Percentiles rank a stretch among this genome's conserved stretches.
Conservation (phyloP, 1,140 invertebrate species). For the Drosophila micromelanica region DNA sequence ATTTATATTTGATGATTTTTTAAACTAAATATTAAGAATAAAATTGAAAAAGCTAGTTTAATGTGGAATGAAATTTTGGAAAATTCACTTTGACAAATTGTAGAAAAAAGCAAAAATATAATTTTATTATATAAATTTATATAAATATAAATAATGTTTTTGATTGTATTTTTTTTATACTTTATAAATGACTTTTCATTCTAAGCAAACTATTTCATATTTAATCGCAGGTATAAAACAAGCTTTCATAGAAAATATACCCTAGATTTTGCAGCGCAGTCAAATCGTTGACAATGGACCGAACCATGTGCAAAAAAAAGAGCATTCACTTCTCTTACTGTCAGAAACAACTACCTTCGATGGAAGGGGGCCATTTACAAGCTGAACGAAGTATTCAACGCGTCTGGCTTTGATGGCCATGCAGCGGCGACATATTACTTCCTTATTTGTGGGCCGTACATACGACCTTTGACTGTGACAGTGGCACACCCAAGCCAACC, state of each 20-base stretch:
- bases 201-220: no score
- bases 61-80: no score
- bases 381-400: constrained; percentile 43
- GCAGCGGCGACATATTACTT: constrained; percentile 76
- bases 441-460: constrained; percentile 74
- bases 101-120: no score
- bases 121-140: no score
- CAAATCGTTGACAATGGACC: constrained; percentile 30
- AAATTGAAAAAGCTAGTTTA: no score
- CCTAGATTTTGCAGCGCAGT: constrained; percentile 3
- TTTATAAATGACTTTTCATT: no score
- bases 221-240: background rate
- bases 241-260: background rate
- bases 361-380: constrained; percentile 10
- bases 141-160: no score
- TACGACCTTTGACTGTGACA: constrained; percentile 56
- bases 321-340: constrained; percentile 34
- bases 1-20: no score
- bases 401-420: constrained; percentile 67
- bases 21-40: no score
- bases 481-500: constrained; percentile 10
- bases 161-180: no score
- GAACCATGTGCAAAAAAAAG: constrained; percentile 34
- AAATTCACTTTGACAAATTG: no score
- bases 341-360: constrained; percentile 11